Evolutionary conservation across 2,113 vertebrate species (phyloP).

Genomic region (Glaucidium brasilianum): DNA sequence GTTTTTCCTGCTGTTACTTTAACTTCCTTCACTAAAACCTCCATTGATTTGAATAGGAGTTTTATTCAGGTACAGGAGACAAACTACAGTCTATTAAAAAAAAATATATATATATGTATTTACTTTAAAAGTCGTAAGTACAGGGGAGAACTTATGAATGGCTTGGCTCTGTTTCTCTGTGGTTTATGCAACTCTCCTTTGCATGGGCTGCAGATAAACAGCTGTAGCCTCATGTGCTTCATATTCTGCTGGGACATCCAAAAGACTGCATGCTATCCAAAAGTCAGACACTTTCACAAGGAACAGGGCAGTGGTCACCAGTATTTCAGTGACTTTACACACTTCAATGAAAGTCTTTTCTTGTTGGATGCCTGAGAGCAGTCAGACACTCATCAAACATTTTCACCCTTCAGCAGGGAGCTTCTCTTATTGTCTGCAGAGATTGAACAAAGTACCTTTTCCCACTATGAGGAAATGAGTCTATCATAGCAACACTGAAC

Average conservation of each 20-base stretch:
- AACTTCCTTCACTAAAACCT: background rate
- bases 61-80: background rate
- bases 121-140: background rate
- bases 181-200: background rate
- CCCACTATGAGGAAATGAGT: background rate
- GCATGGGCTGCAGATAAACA: background rate
- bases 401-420: background rate
- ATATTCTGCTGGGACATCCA: background rate
- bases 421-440: background rate
- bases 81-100: background rate
- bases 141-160: background rate
- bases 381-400: too few relatives aligned
- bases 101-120: too few relatives aligned
- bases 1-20: background rate
- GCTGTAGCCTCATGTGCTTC: background rate
- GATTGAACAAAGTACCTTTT: background rate
- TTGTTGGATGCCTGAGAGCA: background rate
- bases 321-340: accelerated
- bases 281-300: accelerated
- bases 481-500: background rate
- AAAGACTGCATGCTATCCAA: background rate
- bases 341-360: background rate
- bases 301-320: background rate
- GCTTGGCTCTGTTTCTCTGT: background rate
- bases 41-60: background rate